Evolutionary conservation across 2,888 invertebrate species (phyloP).

Genomic region (Megamerina dolium): DNA sequence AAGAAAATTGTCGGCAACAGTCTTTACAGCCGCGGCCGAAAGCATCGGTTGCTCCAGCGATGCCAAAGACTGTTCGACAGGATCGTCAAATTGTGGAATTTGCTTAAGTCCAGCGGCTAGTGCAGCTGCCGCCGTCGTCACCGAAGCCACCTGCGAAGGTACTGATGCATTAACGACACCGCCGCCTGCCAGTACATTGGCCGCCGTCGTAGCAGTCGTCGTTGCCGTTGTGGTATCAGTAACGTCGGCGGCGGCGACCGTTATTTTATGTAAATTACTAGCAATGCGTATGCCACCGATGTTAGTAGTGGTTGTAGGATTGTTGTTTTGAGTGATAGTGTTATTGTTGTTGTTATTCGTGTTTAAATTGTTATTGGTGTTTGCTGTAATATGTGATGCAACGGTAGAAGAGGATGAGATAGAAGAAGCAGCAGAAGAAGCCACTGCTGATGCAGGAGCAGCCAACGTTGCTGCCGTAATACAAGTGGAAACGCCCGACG

Average conservation of each 20-base stretch:
- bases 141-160: conserved; percentile 23
- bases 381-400: conserved; percentile 18
- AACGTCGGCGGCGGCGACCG: conserved; percentile 22
- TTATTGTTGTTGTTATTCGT: conserved; percentile 12
- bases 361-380: conserved; percentile 18
- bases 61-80: conserved; percentile 65
- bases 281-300: conserved; percentile 44
- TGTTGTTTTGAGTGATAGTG: conserved; percentile 5
- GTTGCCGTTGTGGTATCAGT: conserved; percentile 20
- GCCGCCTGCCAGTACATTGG: conserved; percentile 16
- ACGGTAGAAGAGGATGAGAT: conserved; percentile 20
- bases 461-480: conserved; percentile 18
- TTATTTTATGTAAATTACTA: conserved; percentile 43
- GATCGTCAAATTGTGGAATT: conserved; percentile 57
- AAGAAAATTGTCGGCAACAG: conserved; percentile 36
- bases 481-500: conserved; percentile 23
- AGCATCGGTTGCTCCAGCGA: conserved; percentile 61
- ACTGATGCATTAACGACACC: conserved; percentile 23
- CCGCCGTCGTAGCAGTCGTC: conserved; percentile 10
- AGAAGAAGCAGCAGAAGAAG: conserved; percentile 22
- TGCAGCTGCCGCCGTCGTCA: conserved; percentile 27
- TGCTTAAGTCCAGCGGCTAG: conserved; percentile 41
- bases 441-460: conserved; percentile 21
- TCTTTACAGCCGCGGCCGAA: conserved; percentile 27
- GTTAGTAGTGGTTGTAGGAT: conserved; percentile 17